Evolutionary conservation across 1,140 invertebrate species (phyloP), one percentile per base, ranked within the genome.

Genomic region (Diachasmimorpha longicaudata): DNA sequence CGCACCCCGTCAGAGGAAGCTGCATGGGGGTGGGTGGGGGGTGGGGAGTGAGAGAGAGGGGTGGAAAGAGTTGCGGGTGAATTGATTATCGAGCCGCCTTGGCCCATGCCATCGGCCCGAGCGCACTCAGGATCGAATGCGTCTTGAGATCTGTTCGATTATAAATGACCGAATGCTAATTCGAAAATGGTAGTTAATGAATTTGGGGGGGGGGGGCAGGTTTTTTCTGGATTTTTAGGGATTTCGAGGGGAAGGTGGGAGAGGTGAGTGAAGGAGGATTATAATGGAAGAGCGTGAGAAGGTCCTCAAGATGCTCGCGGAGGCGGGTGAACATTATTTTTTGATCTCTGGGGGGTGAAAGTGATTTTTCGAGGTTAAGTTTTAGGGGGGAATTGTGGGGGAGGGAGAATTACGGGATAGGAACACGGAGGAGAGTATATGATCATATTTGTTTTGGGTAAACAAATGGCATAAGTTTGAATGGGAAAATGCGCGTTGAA

Each of bases 161-260:
- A 77, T 71, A 71, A 77, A 71, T 72, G 67, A 74, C 72, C 76
- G 21, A 70, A 77, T 74, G 76, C 76, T 77, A 71, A 77, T 77
- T 77, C 42, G n/a, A 16, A 16, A 66, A 76, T 31, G 42, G 19
- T 31, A 63, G 14, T 25, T 21, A 36, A 76, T 76, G 71, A 71
- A 76, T 76, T 71, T 19, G 36, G 19, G 16, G 8, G 14, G 36
- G 19, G 16, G 8, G 14, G 48, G 11, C 31, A 39, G 21, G 36
- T 39, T 72, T 58, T 14, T 63, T 72, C n/a, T 0, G 16, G 11
- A 3, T 16, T 39, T 31, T 16, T 42, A 14, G 0, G 4, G 10
- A 3, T 39, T 68, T 36, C 36, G 25, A 6, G 0, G 3, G 66
- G 8, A 68, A 39, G 31, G 9, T 66, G 11, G 11, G 23, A 58